Evolutionary conservation across 2,113 vertebrate species (phyloP).

Genomic region (Myotis davidii): DNA sequence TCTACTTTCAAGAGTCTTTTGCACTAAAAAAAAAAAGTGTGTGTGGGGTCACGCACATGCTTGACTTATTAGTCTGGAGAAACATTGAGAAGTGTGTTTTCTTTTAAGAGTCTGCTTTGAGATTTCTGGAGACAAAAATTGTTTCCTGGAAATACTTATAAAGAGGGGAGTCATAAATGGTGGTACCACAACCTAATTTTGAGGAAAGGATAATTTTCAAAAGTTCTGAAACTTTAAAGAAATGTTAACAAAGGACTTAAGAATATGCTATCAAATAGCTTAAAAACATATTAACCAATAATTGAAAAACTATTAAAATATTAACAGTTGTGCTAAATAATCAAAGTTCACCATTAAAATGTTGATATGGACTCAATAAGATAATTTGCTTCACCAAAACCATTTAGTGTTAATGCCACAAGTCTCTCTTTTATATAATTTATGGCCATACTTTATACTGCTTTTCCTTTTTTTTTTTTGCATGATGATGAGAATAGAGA

Average conservation of each 20-base stretch:
- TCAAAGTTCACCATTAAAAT: neutral
- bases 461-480: neutral
- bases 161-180: neutral
- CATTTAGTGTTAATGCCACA: neutral
- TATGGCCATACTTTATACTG: neutral
- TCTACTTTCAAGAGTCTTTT: conserved; percentile 54
- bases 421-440: neutral
- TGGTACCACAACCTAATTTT: neutral
- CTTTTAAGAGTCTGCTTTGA: conserved; percentile 24
- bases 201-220: neutral
- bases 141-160: conserved; percentile 41
- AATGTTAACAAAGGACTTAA: conserved; percentile 27
- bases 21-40: neutral
- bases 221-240: neutral
- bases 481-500: conserved; percentile 12
- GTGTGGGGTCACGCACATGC: neutral
- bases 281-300: neutral
- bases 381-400: neutral
- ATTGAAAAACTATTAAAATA: neutral
- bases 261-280: neutral
- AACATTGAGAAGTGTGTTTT: neutral
- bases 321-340: neutral
- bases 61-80: conserved; percentile 38
- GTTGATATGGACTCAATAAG: neutral
- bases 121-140: conserved; percentile 48